phyloP scores from a whole-genome alignment of 37 sponge, comb jelly and placozoan genomes.

The Chondrilla cf. caribensis region DNA sequence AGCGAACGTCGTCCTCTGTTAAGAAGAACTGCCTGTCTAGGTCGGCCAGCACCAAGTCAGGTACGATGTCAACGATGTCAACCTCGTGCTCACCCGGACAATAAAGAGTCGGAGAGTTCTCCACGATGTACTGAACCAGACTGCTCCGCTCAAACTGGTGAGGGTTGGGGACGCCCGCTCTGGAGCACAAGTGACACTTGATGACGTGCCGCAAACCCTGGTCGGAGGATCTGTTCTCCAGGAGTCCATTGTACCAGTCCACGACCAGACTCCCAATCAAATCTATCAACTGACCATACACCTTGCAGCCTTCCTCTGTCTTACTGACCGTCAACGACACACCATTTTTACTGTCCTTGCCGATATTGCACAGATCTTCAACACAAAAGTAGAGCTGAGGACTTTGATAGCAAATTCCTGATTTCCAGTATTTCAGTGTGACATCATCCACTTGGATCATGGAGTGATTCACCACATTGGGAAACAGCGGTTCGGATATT shows the following conservation, averaged over 20 bases:
- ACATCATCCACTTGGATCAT: constrained; percentile 1
- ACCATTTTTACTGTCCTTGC: constrained; percentile 15
- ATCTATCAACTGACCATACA: constrained; percentile 46
- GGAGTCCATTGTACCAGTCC: constrained; percentile 63
- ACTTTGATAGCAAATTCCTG: constrained; percentile 55
- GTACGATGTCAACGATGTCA: constrained; percentile 32
- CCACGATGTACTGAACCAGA: neutral
- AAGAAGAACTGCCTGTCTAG: constrained; percentile 43
- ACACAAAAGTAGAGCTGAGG: constrained; percentile 34
- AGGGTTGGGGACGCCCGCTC: neutral
- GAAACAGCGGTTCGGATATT: neutral
- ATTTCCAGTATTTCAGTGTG: constrained; percentile 56
- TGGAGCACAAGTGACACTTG: constrained; percentile 46
- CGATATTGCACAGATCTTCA: constrained; percentile 24
- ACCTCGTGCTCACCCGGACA: constrained; percentile 29
- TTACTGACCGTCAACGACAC: constrained; percentile 22
- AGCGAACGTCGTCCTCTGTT: constrained; percentile 45
- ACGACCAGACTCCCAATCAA: constrained; percentile 15
- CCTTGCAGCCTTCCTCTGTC: constrained; percentile 19
- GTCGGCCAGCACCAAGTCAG: constrained; percentile 51
- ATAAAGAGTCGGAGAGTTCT: neutral
- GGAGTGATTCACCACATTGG: neutral
- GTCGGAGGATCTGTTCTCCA: neutral
- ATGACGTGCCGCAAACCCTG: constrained; percentile 31
- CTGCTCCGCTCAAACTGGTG: constrained; percentile 24